Percentiles rank a stretch among this genome's conserved stretches.
Conservation (phyloP, 2,113 vertebrate genomes). For the Myxocyprinus asiaticus region DNA sequence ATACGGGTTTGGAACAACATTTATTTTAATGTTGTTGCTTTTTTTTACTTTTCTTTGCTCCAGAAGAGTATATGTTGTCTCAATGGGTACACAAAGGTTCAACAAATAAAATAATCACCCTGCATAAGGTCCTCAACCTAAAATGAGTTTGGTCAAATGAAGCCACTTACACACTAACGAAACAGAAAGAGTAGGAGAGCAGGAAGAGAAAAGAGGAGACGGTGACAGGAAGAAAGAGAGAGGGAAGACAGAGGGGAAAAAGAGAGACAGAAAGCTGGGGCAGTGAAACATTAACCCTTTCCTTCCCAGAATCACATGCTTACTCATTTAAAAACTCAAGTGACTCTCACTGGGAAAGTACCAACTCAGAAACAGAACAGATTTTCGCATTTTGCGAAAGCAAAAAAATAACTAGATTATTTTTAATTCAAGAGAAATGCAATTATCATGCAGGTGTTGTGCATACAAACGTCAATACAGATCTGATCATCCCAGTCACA, state of each 20-base stretch:
- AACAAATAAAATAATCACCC: too few relatives aligned
- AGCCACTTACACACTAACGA: not conserved
- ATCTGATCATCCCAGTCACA: conserved; percentile 19
- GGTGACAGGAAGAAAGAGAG: too few relatives aligned
- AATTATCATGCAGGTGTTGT: not conserved
- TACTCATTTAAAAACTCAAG: conserved; percentile 50
- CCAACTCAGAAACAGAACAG: conserved; percentile 20
- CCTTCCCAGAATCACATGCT: conserved; percentile 47
- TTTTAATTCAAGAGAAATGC: not conserved
- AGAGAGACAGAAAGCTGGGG: conserved; percentile 54
- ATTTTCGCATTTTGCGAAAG: not conserved
- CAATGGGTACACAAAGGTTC: too few relatives aligned
- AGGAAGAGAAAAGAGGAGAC: conserved; percentile 12
- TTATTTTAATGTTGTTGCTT: too few relatives aligned
- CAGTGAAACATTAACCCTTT: conserved; percentile 55
- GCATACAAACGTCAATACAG: not conserved
- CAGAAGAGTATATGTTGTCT: too few relatives aligned
- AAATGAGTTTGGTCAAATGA: too few relatives aligned
- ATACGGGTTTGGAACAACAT: too few relatives aligned
- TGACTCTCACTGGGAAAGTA: conserved; percentile 54
- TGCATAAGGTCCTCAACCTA: too few relatives aligned
- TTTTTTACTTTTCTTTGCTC: too few relatives aligned
- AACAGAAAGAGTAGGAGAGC: not conserved
- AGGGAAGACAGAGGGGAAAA: conserved; percentile 41
- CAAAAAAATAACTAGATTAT: not conserved